Conservation (phyloP, 2,888 invertebrate species). For the Acrobasis repandana region DNA sequence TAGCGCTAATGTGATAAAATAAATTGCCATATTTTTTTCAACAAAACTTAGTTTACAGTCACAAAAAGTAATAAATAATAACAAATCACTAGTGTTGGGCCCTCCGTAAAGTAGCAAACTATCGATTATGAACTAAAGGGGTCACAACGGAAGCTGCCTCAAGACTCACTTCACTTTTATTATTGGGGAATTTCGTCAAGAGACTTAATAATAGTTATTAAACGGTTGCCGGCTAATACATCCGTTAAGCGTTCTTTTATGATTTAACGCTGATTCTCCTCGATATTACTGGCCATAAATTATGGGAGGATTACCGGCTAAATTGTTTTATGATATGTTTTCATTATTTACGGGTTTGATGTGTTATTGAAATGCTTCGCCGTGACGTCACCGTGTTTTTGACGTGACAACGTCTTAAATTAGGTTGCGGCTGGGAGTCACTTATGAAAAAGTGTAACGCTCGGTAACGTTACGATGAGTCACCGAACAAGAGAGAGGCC, state of each 20-base stretch:
- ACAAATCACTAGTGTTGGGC: too few species aligned
- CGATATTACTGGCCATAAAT: conserved; percentile 75
- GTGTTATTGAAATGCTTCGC: conserved; percentile 37
- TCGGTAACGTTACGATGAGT: too few species aligned
- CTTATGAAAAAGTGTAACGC: too few species aligned
- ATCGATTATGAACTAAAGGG: conserved; percentile 18
- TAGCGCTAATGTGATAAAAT: too few species aligned
- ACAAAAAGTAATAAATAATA: too few species aligned
- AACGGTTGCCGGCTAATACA: conserved; percentile 73
- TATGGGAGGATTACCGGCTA: conserved; percentile 64
- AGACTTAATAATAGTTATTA: conserved; percentile 80
- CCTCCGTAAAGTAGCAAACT: conserved; percentile 16
- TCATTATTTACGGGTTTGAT: conserved; percentile 52
- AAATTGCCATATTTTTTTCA: too few species aligned
- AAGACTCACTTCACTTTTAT: conserved; percentile 50
- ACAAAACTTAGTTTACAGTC: too few species aligned
- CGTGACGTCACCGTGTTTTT: conserved; percentile 36
- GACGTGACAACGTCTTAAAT: too few species aligned
- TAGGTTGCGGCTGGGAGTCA: too few species aligned
- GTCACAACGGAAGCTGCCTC: conserved; percentile 43
- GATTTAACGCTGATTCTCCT: conserved; percentile 75
- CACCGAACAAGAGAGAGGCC: too few species aligned
- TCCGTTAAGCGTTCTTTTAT: conserved; percentile 75
- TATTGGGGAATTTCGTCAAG: conserved; percentile 72
- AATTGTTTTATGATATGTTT: conserved; percentile 78